A percentile compares a stretch with the other conserved stretches of the same genome.
Conservation (phyloP, 2,113 vertebrate genomes). For the Phoenicopterus ruber region DNA sequence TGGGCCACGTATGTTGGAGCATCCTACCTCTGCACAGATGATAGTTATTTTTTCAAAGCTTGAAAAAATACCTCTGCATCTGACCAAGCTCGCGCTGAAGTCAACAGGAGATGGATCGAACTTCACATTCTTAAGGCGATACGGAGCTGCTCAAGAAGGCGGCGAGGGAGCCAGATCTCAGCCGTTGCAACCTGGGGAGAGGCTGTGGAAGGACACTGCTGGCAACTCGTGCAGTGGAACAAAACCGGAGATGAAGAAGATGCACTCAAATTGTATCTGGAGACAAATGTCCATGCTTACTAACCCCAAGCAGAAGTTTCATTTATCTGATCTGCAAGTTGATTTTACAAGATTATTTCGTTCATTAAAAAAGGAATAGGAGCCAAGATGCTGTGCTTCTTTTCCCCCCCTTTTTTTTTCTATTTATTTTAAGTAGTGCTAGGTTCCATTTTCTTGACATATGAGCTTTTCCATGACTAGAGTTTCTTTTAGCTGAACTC, state of each 20-base stretch:
- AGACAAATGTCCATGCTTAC: not conserved
- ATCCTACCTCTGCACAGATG: not conserved
- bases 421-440: not conserved
- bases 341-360: conserved; percentile 21
- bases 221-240: not conserved
- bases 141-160: not conserved
- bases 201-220: not conserved
- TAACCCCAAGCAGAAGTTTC: not conserved
- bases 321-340: conserved; percentile 4
- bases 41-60: not conserved
- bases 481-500: not conserved
- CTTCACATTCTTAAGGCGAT: not conserved
- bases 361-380: not conserved
- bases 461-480: not conserved
- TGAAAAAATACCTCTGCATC: not conserved
- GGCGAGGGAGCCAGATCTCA: not conserved
- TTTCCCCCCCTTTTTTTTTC: not conserved
- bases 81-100: not conserved
- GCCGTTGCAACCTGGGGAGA: not conserved
- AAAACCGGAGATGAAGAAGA: not conserved
- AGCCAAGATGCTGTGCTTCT: not conserved
- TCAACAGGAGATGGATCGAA: not conserved
- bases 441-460: not conserved
- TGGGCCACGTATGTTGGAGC: rapidly evolving
- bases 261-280: not conserved